A percentile compares a stretch with the other conserved stretches of the same genome.
Conservation (phyloP, 2,113 vertebrate species). For the Labrus mixtus region DNA sequence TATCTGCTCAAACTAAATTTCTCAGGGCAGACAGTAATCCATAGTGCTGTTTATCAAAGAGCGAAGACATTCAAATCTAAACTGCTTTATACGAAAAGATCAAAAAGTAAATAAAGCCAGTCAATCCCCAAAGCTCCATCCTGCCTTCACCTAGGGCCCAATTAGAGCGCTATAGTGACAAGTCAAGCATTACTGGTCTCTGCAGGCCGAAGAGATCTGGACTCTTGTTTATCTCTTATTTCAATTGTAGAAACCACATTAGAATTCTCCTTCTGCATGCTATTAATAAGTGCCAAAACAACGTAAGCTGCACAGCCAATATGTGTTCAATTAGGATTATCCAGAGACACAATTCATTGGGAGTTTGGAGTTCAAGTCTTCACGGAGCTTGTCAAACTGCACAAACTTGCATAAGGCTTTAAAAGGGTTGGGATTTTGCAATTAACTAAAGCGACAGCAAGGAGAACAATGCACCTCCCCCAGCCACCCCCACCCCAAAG, state of each 20-base stretch:
- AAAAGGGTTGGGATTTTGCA: constrained; percentile 68
- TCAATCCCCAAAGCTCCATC: constrained; percentile 60
- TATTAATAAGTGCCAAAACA: constrained; percentile 80
- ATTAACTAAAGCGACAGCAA: constrained; percentile 74
- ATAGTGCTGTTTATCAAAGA: constrained; percentile 22
- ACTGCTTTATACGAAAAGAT: constrained; percentile 59
- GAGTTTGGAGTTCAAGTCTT: constrained; percentile 68
- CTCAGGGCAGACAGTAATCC: neutral
- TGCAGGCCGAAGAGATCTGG: constrained; percentile 65
- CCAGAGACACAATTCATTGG: constrained; percentile 68
- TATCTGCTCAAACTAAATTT: constrained; percentile 12
- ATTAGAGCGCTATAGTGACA: constrained; percentile 82
- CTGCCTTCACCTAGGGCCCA: constrained; percentile 73
- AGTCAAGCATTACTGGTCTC: constrained; percentile 73
- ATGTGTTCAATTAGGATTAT: constrained; percentile 82
- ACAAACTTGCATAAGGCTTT: constrained; percentile 72
- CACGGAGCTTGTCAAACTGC: constrained; percentile 70
- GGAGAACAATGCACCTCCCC: constrained; percentile 75
- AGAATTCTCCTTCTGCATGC: constrained; percentile 69
- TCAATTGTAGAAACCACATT: constrained; percentile 78
- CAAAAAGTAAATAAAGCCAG: constrained; percentile 68
- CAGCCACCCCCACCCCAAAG: constrained; percentile 58
- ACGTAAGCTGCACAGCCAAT: constrained; percentile 72
- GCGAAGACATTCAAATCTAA: constrained; percentile 48
- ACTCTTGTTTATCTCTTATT: constrained; percentile 80